Evolutionary conservation across 2,113 vertebrate genomes (phyloP), one percentile per base, ranked within the genome.

Genomic region (Machaerirhynchus nigripectus): DNA sequence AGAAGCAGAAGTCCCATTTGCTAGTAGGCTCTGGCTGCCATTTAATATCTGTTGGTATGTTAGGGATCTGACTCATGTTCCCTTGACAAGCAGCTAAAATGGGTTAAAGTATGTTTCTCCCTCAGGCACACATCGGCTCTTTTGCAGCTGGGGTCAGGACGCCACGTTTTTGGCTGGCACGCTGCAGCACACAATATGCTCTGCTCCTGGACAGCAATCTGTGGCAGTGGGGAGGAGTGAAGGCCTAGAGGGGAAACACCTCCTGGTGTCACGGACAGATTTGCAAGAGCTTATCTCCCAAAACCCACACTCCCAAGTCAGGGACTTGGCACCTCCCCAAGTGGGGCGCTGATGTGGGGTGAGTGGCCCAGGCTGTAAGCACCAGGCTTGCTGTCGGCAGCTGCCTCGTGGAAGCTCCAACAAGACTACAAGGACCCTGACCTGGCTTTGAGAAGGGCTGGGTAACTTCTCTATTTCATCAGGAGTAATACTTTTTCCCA

Each of bases 1-100:
- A 91, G 55, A 93, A 52, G 55, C 94, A 94, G 63, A 88, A 96
- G 59, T 73, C 35, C 23, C 64, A 40, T 79, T 50, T 80, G 81
- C 86, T 65, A 64, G 64, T 55, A 84, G 44, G 56, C 39, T 95
- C 60, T 78, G 83, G 35, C 52, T 81, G 89, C 74, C 86, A 93
- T 95, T 75, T 95, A 95, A 75, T 93, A 75, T 84, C 60, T 92
- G 27, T 37, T 78, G 64, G 80, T 90, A 86, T 92, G 83, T 70
- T 84, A 93, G 52, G 33, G 94, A 89, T 90, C 77, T 95, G 94
- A 95, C 76, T 96, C 73, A 67, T 52, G 73, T 89, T 95, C 47
- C 3, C 76, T 82, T 90, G 87, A 87, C 85, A 83, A 87, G 90
- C 53, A 93, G 70, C 94, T 95, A 90, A 88, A 97, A 81, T 0